Evolutionary conservation across 2,888 invertebrate species (phyloP).

Genomic region (Caenorhabditis sp.): DNA sequence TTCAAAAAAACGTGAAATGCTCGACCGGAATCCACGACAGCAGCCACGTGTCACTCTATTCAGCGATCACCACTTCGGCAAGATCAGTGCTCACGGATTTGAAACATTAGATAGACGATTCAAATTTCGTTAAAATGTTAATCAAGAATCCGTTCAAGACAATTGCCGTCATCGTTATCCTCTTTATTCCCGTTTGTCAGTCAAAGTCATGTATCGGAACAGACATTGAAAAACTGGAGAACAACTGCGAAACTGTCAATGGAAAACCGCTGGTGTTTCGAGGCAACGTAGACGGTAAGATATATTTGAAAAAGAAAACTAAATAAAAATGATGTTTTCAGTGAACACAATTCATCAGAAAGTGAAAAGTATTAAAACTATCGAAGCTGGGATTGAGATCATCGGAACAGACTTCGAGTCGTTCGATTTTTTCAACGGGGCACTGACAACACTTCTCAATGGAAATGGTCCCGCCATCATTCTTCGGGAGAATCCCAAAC

Average conservation of each 20-base stretch:
- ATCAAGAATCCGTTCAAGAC: no score
- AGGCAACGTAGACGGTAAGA: not conserved
- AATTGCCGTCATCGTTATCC: no score
- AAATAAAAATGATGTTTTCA: slow-evolving; percentile 8
- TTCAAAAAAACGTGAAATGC: no score
- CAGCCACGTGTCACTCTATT: no score
- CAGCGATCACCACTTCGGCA: no score
- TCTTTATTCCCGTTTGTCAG: no score
- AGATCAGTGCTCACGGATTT: no score
- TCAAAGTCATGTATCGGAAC: not conserved
- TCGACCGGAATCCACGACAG: no score
- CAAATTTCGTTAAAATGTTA: no score
- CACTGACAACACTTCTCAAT: not conserved
- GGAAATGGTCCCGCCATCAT: not conserved
- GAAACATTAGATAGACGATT: no score
- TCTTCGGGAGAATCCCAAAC: not conserved
- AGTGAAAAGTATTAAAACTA: not conserved
- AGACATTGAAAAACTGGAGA: not conserved
- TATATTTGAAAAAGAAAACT: not conserved
- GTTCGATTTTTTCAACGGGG: not conserved
- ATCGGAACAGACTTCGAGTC: not conserved
- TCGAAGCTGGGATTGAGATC: not conserved
- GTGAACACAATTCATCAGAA: not conserved
- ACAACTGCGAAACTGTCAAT: not conserved
- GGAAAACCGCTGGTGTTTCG: not conserved